These are phyloP conservation scores for Gracilinanus agilis DNA, from an alignment of 2,113 vertebrate genomes.

Conservation along the genomic window DNA sequence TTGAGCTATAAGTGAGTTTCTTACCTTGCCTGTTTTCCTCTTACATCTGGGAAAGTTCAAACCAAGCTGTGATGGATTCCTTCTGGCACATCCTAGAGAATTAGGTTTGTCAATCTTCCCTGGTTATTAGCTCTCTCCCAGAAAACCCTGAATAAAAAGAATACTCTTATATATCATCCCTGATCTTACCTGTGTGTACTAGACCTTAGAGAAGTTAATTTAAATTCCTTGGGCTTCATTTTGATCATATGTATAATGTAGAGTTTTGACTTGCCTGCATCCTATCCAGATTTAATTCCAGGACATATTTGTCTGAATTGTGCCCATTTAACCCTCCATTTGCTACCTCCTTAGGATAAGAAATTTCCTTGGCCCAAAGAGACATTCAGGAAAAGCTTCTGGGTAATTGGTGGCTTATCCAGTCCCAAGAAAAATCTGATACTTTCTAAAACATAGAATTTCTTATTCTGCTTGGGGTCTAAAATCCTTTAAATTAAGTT, in stretches of 20 bases:
- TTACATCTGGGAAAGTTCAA: neutral
- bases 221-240: neutral
- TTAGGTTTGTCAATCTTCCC: neutral
- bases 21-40: neutral
- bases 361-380: too few species aligned
- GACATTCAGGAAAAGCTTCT: too few species aligned
- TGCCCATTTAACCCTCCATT: too few species aligned
- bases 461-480: too few species aligned
- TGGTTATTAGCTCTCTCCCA: neutral
- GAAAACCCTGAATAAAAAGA: too few species aligned
- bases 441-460: too few species aligned
- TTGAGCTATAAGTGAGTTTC: neutral
- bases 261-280: neutral
- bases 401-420: too few species aligned
- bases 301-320: too few species aligned
- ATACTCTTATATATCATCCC: neutral
- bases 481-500: too few species aligned
- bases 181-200: neutral
- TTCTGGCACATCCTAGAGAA: neutral
- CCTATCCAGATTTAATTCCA: neutral
- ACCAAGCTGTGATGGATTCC: neutral
- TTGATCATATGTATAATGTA: neutral
- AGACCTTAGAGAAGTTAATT: neutral
- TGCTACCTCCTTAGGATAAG: too few species aligned
- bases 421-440: too few species aligned